phyloP scores from a whole-genome alignment of 2,888 invertebrate species.

The Serrognathus titanus region DNA sequence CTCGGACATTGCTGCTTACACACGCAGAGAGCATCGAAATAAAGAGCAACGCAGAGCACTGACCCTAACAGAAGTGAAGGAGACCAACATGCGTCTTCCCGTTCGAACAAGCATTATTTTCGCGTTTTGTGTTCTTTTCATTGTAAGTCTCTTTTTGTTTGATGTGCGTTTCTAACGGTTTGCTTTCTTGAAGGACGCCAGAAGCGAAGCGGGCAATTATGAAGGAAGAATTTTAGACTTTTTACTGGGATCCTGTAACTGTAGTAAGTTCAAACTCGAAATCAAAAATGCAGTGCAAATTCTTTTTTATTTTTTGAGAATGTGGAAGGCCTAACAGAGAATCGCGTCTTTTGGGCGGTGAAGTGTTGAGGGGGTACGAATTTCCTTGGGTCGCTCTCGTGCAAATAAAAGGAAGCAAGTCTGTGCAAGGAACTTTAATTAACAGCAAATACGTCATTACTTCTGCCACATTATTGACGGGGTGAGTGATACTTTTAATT shows the following conservation, averaged over 20 bases:
- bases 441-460: conserved; percentile 59
- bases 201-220: conserved; percentile 1
- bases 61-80: too few relatives aligned
- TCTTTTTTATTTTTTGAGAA: conserved; percentile 33
- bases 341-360: conserved; percentile 48
- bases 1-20: too few relatives aligned
- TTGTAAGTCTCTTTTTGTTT: too few relatives aligned
- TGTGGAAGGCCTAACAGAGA: conserved; percentile 52
- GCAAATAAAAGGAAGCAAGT: conserved; percentile 42
- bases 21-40: too few relatives aligned
- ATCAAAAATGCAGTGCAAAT: background rate
- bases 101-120: background rate
- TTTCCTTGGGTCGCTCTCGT: conserved; percentile 58
- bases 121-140: background rate
- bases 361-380: conserved; percentile 51
- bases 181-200: too few relatives aligned
- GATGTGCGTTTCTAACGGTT: too few relatives aligned
- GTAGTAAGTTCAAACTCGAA: conserved; percentile 34
- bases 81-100: too few relatives aligned
- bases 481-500: conserved; percentile 40
- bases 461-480: conserved; percentile 52
- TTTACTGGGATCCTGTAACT: conserved; percentile 36
- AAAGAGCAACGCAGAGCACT: too few relatives aligned
- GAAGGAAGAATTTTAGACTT: conserved; percentile 29
- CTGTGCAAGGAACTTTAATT: conserved; percentile 53